Evolutionary conservation across 2,113 vertebrate genomes (phyloP), one percentile per base, ranked within the genome.

Genomic region (Corythornis cristatus): DNA sequence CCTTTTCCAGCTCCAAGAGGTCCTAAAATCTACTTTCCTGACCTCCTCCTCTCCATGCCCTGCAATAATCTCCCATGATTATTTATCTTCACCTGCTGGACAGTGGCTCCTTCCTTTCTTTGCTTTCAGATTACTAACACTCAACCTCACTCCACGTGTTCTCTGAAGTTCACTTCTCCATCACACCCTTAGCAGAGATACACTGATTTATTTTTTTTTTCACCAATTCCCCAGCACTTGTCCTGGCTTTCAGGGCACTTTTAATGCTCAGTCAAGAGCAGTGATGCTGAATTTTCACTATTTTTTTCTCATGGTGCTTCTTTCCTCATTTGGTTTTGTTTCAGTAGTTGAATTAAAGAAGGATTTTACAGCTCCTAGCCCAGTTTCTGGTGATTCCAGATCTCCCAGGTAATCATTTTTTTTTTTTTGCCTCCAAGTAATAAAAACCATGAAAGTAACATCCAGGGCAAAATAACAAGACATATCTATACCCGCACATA

Each of bases 1-100:
- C 85, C 35, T 89, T 89, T 93, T 64, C 83, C 80, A 12, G 65
- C 75, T 96, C 76, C 33, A 61, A 29, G 5, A 78, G 62, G 42
- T 78, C 92, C 90, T 61, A 88, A 93, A 92, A 94, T 54, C 86
- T 83, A 88, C 94, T 86, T 83, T 74, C 61, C 51, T 5, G 86
- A 90, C 78, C 89, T 91, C 89, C 37, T 92, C 56, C 17, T 93
- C 75, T 80, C 74, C 22, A 81, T 8, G 26, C 48, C 6, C 31
- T n/a, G 50, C 60, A 33, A 73, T 65, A 96, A 81, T 33, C 90
- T 54, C 12, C 37, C 58, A 4, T 54, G 75, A 89, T 83, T 84
- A 86, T 93, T 96, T 92, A 68, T 61, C 78, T 77, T 85, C 54
- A 89, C 68, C 83, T 96, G 77, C 19, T 3, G 57, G 16, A 53